A percentile compares a stretch with the other conserved stretches of the same genome.
Evolutionary conservation across 2,797 vertebrate genomes (phyloP).

Genomic region (Gastrophryne carolinensis): DNA sequence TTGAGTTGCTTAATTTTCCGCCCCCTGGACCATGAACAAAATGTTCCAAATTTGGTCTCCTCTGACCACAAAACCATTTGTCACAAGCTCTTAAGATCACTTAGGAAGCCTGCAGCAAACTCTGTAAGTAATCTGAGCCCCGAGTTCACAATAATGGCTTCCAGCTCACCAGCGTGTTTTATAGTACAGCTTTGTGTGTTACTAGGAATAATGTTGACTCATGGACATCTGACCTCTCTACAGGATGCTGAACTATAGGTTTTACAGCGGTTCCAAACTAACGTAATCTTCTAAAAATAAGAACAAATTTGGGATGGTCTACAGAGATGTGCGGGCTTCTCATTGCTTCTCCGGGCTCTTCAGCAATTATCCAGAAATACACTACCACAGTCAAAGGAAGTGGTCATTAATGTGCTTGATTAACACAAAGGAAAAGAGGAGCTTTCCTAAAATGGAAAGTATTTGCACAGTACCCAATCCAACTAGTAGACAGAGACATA

Average conservation of each 20-base stretch:
- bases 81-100: slow-evolving; percentile 16
- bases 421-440: too few species aligned
- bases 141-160: neutral
- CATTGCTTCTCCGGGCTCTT: neutral
- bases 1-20: too few species aligned
- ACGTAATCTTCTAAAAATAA: neutral
- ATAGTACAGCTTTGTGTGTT: neutral
- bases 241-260: neutral
- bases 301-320: neutral
- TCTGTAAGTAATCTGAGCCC: neutral
- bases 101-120: neutral
- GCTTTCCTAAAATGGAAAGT: too few species aligned
- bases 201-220: neutral
- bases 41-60: slow-evolving; percentile 16
- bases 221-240: neutral
- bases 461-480: too few species aligned
- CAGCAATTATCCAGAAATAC: neutral
- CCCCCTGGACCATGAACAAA: slow-evolving; percentile 2
- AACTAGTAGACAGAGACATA: too few species aligned
- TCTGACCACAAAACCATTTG: slow-evolving; percentile 11
- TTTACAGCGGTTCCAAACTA: neutral
- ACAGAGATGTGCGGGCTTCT: too few species aligned
- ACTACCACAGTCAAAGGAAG: too few species aligned
- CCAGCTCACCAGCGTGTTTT: neutral
- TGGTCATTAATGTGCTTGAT: too few species aligned